Base-by-base conservation (phyloP, 2,888 invertebrate genomes). In the Drosophila fungiperda region DNA sequence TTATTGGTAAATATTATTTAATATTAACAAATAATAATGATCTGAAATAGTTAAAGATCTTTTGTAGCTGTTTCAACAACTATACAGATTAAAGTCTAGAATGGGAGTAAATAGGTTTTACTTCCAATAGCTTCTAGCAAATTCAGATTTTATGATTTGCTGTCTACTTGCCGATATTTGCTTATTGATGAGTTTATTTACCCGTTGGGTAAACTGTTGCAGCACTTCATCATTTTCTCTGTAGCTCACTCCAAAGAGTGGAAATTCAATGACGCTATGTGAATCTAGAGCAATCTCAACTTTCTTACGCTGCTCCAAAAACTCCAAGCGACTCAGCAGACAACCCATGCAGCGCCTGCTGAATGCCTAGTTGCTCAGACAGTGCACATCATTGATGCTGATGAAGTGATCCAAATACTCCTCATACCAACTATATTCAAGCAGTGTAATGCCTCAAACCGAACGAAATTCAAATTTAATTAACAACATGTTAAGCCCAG, bases 321-420 rank as follows among this genome's bases (percentile, higher is more conserved):
- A 85, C 50, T 85, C 75, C 1, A 54, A 23, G 0, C 63, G 67
- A 17, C 40, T 80, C 42, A 87, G 67, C 45, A 82, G 55, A 8
- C 57, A 66, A 15, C 76, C 77, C 63, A 75, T 66, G 38, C 73
- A 79, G 42, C 9, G 42, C 11, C 87, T 68, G 66, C 72, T 63
- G 38, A 70, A 6, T 3, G 9, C 15, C 61, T 26, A 48, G 69
- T 73, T 68, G 1, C 69, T 36, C 48, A 85, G 6, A 35, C 84
- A 85, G 3, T 55, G 68, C 20, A 61, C 26, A 61, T 85, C 85
- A 1, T 68, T 52, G 2, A 23, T n/a, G 7, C 0, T 72, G 38
- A 80, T 68, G 32, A 87, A 86, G 32, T 73, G 59, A 49, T 85
- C 78, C 57, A 85, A 38, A 48, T 85, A 85, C 0, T 81, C 73